phyloP scores from a whole-genome alignment of 2,113 vertebrate genomes.

The Rhea pennata region DNA sequence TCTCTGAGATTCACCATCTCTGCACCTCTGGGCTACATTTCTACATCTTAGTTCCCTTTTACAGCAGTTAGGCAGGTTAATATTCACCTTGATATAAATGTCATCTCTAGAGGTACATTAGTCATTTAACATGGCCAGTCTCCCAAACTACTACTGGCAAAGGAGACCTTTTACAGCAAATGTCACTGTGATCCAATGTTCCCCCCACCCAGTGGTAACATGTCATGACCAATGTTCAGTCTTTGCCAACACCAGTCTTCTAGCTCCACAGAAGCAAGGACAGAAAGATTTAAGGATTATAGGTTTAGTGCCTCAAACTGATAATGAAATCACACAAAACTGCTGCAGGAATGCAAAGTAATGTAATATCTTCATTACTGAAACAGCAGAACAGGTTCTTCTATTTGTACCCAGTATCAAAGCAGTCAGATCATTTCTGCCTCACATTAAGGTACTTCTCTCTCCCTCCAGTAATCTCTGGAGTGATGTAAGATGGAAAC shows the following conservation, averaged over 20 bases:
- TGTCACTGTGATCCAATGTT: rapidly evolving
- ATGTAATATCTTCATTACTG: not conserved
- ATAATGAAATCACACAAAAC: not conserved
- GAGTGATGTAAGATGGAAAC: not conserved
- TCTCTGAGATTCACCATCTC: not conserved
- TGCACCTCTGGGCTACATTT: rapidly evolving
- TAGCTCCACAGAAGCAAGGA: not conserved
- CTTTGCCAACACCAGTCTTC: not conserved
- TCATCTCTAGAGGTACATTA: not conserved
- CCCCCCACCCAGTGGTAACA: not conserved
- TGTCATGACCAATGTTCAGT: rapidly evolving
- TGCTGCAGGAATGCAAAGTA: not conserved
- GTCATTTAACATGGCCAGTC: not conserved
- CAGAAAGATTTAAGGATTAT: not conserved
- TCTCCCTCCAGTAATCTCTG: not conserved
- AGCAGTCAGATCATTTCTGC: not conserved
- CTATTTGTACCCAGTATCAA: not conserved
- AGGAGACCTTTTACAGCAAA: not conserved
- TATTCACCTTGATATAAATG: not conserved
- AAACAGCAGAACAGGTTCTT: not conserved
- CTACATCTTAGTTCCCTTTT: not conserved
- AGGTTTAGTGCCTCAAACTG: not conserved
- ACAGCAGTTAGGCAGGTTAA: not conserved
- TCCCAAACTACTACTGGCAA: not conserved
- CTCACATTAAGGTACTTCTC: not conserved